Conservation (phyloP, 1,140 invertebrate genomes). For the Lerema accius region DNA sequence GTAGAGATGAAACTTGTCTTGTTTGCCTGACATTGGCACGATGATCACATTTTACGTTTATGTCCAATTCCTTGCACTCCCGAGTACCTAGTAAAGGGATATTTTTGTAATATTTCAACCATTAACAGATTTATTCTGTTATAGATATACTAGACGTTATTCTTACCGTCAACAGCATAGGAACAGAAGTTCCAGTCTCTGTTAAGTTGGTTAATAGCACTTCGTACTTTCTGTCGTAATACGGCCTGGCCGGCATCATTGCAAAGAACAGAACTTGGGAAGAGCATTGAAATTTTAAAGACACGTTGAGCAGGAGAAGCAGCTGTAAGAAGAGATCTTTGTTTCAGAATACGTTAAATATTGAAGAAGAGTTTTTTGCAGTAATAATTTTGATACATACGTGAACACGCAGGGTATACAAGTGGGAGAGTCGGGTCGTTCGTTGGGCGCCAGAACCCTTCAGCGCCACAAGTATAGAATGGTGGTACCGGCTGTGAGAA, state of each 20-base stretch:
- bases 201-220: slow-evolving; percentile 94
- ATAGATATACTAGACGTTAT: slow-evolving; percentile 18
- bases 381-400: slow-evolving; percentile 78
- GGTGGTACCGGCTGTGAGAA: slow-evolving; percentile 96
- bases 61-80: slow-evolving; percentile 94
- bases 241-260: slow-evolving; percentile 97
- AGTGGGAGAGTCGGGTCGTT: slow-evolving; percentile 89
- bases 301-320: slow-evolving; percentile 94
- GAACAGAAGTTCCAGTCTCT: slow-evolving; percentile 97
- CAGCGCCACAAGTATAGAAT: slow-evolving; percentile 97
- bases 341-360: too few species aligned
- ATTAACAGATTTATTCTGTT: slow-evolving; percentile 1
- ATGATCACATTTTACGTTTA: slow-evolving; percentile 95
- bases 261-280: slow-evolving; percentile 96
- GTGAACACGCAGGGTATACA: slow-evolving; percentile 95
- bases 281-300: slow-evolving; percentile 95
- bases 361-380: too few species aligned
- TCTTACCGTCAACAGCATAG: slow-evolving; percentile 90
- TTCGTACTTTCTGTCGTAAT: slow-evolving; percentile 92
- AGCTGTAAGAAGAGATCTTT: slow-evolving; percentile 82
- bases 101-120: slow-evolving; percentile 3
- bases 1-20: slow-evolving; percentile 82
- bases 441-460: slow-evolving; percentile 97
- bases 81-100: slow-evolving; percentile 71
- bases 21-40: slow-evolving; percentile 84